phyloP scores from a whole-genome alignment of 2,797 vertebrate species.

The Merluccius polli region DNA sequence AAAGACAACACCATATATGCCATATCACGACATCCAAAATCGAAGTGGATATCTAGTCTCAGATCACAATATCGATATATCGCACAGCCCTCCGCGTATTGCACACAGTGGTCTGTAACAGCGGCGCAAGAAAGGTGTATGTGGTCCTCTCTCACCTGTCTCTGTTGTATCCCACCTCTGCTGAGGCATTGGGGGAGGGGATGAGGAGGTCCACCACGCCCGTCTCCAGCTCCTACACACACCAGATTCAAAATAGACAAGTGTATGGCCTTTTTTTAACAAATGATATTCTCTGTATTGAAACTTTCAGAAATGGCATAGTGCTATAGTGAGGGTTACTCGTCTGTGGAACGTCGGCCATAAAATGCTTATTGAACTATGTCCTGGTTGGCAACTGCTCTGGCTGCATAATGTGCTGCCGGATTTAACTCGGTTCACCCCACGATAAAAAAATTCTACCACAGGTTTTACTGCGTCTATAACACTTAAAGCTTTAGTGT shows the following conservation, averaged over 20 bases:
- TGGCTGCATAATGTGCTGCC: neutral
- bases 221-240: conserved; percentile 74
- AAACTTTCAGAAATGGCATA: neutral
- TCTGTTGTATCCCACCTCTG: conserved; percentile 80
- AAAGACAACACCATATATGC: too few species aligned
- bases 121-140: neutral
- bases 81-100: too few species aligned
- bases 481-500: neutral
- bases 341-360: neutral
- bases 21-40: too few species aligned
- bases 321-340: neutral
- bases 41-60: too few species aligned
- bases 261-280: too few species aligned
- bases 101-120: too few species aligned
- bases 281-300: neutral
- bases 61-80: too few species aligned
- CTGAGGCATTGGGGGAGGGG: conserved; percentile 76
- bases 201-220: conserved; percentile 79
- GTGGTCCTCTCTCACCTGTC: conserved; percentile 67
- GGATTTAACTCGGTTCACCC: neutral
- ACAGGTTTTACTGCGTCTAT: neutral
- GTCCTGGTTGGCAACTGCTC: neutral
- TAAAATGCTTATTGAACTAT: neutral
- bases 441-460: neutral
- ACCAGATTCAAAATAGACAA: neutral